Conservation (phyloP, 2,113 vertebrate genomes). For the Anhinga rufa region DNA sequence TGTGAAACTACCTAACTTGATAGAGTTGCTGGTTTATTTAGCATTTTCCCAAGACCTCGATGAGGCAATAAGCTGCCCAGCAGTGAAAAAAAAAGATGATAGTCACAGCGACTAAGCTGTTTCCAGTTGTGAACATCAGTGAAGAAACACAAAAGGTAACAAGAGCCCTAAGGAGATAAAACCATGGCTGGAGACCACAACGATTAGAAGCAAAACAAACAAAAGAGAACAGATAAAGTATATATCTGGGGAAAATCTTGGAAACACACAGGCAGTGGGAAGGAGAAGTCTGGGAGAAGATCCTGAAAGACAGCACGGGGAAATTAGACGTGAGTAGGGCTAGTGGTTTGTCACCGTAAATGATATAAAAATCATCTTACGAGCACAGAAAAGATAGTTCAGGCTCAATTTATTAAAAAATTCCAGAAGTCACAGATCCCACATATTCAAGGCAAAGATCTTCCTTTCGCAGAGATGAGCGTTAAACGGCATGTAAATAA, state of each 20-base stretch:
- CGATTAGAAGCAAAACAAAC: background rate
- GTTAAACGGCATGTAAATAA: background rate
- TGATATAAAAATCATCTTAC: background rate
- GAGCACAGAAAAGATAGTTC: background rate
- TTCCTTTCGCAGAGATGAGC: background rate
- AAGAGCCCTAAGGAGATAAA: background rate
- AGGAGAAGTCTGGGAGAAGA: background rate
- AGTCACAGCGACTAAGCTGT: background rate
- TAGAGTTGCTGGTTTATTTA: background rate
- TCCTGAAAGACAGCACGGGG: background rate
- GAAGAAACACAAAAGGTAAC: background rate
- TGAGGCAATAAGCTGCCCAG: background rate
- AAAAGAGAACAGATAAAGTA: background rate
- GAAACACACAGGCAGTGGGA: background rate
- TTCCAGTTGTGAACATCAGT: background rate
- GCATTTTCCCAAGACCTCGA: background rate
- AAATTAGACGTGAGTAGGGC: background rate
- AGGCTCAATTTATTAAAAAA: background rate
- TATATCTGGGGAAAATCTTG: background rate
- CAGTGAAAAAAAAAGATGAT: background rate
- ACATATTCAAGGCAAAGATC: background rate
- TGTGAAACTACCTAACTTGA: background rate
- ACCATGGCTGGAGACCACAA: background rate
- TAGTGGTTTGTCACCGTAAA: constrained; percentile 10
- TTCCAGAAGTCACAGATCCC: background rate